Conservation (phyloP, 92 coral and sea anemone species). For the Palythoa grandis region DNA sequence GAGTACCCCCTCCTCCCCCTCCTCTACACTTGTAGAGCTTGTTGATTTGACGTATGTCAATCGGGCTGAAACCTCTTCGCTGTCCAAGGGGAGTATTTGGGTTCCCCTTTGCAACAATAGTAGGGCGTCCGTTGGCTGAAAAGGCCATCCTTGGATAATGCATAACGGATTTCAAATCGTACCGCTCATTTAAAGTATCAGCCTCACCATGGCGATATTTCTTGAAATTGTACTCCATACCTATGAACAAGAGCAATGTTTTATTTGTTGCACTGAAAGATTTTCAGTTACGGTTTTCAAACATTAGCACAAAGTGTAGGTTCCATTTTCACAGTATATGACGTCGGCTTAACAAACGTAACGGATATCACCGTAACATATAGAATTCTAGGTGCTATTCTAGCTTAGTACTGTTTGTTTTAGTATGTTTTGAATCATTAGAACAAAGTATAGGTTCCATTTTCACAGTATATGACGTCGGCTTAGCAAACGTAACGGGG, state of each 20-base stretch:
- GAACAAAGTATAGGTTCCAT: too few species aligned
- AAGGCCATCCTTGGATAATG: slow-evolving; percentile 66
- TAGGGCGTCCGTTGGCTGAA: slow-evolving; percentile 49
- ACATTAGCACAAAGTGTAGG: too few species aligned
- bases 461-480: too few species aligned
- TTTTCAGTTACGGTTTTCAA: too few species aligned
- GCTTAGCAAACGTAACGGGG: too few species aligned
- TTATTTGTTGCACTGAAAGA: neutral
- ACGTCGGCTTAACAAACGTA: too few species aligned
- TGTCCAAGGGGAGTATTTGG: slow-evolving; percentile 58
- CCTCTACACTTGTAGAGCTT: slow-evolving; percentile 62
- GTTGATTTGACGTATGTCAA: slow-evolving; percentile 61
- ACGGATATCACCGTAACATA: too few species aligned
- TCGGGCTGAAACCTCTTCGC: slow-evolving; percentile 50
- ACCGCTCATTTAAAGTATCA: slow-evolving; percentile 61
- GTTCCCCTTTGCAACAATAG: slow-evolving; percentile 57
- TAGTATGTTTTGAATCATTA: too few species aligned
- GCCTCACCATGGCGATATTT: slow-evolving; percentile 67
- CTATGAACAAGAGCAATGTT: slow-evolving; percentile 1
- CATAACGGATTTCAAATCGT: slow-evolving; percentile 64
- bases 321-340: too few species aligned
- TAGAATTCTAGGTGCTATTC: too few species aligned
- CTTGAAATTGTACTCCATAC: slow-evolving; percentile 49
- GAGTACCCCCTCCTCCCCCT: neutral
- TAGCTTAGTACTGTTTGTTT: too few species aligned